phyloP scores from a whole-genome alignment of 2,113 vertebrate species.

The Semnopithecus entellus region DNA sequence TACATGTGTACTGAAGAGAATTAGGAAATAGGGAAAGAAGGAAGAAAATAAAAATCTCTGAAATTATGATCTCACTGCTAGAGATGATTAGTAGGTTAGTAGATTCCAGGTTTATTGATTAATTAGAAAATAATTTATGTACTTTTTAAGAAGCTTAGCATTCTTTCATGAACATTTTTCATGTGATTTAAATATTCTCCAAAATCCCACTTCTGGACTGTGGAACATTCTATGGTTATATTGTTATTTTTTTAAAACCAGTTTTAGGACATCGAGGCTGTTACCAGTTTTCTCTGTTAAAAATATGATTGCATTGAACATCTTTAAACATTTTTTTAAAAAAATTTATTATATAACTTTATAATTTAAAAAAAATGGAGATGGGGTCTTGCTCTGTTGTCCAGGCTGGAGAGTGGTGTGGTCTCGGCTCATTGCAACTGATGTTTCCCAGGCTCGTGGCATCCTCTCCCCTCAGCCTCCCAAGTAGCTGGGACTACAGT shows the following conservation, averaged over 20 bases:
- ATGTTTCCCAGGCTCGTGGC: rapidly evolving
- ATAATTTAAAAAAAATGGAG: too few relatives aligned
- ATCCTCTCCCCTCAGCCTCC: too few relatives aligned
- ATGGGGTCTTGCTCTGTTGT: too few relatives aligned
- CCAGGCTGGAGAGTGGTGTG: too few relatives aligned
- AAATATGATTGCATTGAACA: neutral
- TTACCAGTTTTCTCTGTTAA: neutral
- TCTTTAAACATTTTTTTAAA: neutral
- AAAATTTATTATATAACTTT: too few relatives aligned
- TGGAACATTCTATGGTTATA: neutral
- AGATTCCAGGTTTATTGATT: neutral
- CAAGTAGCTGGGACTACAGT: too few relatives aligned
- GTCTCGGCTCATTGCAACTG: too few relatives aligned
- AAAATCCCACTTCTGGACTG: neutral
- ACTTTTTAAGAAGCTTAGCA: neutral
- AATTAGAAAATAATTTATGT: neutral
- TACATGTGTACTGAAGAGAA: neutral
- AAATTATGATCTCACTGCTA: neutral
- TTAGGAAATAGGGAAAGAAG: neutral
- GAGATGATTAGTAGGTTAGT: neutral
- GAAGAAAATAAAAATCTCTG: neutral
- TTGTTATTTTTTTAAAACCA: neutral
- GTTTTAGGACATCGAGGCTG: neutral
- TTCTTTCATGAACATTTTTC: neutral
- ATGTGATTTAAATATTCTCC: conserved; percentile 4